Evolutionary conservation across 2,888 invertebrate genomes (phyloP).

Genomic region (Ametastegia equiseti): DNA sequence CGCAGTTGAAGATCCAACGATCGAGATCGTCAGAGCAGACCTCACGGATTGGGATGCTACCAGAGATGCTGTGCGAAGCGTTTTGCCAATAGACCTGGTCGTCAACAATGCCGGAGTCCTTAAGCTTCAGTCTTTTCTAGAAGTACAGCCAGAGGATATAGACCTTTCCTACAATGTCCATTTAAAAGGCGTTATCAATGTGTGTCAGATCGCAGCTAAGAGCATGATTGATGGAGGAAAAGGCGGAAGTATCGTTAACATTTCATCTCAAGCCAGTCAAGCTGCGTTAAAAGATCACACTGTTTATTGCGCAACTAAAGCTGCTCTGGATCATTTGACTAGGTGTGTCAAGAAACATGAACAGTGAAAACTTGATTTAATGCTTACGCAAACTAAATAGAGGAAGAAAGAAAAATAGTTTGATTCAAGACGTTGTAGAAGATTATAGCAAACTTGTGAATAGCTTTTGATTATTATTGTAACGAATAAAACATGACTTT

Average conservation of each 20-base stretch:
- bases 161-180: constrained; percentile 86
- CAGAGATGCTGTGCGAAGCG: constrained; percentile 78
- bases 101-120: constrained; percentile 95
- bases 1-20: constrained; percentile 80
- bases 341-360: too few species aligned
- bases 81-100: constrained; percentile 86
- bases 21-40: constrained; percentile 85
- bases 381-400: background rate
- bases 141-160: constrained; percentile 83
- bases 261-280: constrained; percentile 90
- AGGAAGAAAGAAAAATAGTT: background rate
- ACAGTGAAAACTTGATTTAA: too few species aligned
- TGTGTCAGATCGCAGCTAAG: constrained; percentile 89
- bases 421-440: background rate
- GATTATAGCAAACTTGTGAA: too few species aligned
- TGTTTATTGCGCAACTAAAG: constrained; percentile 92
- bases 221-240: constrained; percentile 84
- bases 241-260: constrained; percentile 91
- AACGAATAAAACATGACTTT: too few species aligned
- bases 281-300: constrained; percentile 87
- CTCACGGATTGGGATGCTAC: constrained; percentile 87
- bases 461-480: background rate
- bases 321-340: constrained; percentile 91
- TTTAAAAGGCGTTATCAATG: constrained; percentile 90
- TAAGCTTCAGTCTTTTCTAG: constrained; percentile 83